Evolutionary conservation across 2,113 vertebrate species (phyloP).

Genomic region (Pomatorhinus ruficollis): DNA sequence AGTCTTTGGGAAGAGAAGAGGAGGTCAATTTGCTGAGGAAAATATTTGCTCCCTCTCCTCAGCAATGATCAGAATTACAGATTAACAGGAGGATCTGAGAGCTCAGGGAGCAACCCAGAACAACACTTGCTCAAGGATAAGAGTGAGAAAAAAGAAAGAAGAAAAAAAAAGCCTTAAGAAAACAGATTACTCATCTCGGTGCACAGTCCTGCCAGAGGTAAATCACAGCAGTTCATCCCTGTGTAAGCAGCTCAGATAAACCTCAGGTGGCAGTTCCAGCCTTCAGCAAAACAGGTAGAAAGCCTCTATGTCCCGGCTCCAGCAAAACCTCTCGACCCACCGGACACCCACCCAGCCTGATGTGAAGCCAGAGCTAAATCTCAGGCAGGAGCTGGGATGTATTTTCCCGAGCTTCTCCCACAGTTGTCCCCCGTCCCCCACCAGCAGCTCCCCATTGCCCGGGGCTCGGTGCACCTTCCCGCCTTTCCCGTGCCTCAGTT

Average conservation of each 20-base stretch:
- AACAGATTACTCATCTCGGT: not conserved
- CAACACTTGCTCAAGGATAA: not conserved
- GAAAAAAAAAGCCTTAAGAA: not conserved
- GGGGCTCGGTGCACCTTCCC: rapidly evolving
- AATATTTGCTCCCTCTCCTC: not conserved
- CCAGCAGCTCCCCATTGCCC: rapidly evolving
- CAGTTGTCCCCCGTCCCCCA: not conserved
- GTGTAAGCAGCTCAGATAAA: not conserved
- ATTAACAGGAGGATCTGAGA: not conserved
- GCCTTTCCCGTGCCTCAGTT: not conserved
- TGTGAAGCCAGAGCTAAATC: rapidly evolving
- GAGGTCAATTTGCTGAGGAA: not conserved
- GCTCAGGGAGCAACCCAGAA: not conserved
- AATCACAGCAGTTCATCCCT: not conserved
- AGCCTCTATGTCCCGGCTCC: rapidly evolving
- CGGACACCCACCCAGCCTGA: rapidly evolving
- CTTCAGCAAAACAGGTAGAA: not conserved
- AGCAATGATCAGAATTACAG: not conserved
- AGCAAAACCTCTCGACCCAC: not conserved
- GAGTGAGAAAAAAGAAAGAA: not conserved
- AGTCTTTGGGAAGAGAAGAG: not conserved
- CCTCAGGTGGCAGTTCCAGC: not conserved
- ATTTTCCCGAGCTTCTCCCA: rapidly evolving
- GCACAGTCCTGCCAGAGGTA: not conserved
- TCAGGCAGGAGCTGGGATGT: not conserved